A percentile compares a stretch with the other conserved stretches of the same genome.
Evolutionary conservation across 2,888 invertebrate species (phyloP).

Genomic region (Chymomyza fuscimana): DNA sequence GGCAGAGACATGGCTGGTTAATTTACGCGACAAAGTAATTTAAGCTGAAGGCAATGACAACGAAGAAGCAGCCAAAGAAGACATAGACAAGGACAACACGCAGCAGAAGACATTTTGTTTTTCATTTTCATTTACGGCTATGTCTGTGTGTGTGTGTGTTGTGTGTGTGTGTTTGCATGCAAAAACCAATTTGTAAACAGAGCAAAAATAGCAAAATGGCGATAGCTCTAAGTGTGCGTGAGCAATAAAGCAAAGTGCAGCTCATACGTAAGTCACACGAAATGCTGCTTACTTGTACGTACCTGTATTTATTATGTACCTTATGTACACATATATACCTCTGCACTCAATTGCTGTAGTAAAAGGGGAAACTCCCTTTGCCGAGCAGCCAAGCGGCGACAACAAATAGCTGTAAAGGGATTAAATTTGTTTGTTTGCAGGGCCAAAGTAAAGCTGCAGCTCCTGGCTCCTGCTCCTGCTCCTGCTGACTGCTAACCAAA

Average conservation of each 20-base stretch:
- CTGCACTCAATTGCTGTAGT: background rate
- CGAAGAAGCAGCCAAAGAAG: conserved; percentile 30
- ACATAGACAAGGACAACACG: conserved; percentile 39
- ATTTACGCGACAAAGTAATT: conserved; percentile 67
- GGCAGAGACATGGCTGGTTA: conserved; percentile 41
- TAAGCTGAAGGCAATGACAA: conserved; percentile 49
- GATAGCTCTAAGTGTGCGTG: conserved; percentile 46
- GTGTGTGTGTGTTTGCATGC: conserved; percentile 19
- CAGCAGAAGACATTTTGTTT: conserved; percentile 14
- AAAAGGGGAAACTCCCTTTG: background rate
- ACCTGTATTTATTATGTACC: too few relatives aligned
- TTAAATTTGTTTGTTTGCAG: background rate
- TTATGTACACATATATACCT: background rate
- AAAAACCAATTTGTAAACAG: conserved; percentile 75
- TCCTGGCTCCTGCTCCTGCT: background rate
- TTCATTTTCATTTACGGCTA: background rate
- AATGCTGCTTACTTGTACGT: background rate
- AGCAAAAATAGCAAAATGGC: conserved; percentile 54
- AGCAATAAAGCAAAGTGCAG: conserved; percentile 68
- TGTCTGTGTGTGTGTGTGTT: background rate
- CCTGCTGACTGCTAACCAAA: conserved; percentile 24
- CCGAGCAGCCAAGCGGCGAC: background rate
- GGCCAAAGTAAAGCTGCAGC: background rate
- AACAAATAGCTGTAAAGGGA: background rate
- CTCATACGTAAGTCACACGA: background rate